Evolutionary conservation across 2,113 vertebrate species (phyloP), one percentile per base, ranked within the genome.

Genomic region (Esox niger): DNA sequence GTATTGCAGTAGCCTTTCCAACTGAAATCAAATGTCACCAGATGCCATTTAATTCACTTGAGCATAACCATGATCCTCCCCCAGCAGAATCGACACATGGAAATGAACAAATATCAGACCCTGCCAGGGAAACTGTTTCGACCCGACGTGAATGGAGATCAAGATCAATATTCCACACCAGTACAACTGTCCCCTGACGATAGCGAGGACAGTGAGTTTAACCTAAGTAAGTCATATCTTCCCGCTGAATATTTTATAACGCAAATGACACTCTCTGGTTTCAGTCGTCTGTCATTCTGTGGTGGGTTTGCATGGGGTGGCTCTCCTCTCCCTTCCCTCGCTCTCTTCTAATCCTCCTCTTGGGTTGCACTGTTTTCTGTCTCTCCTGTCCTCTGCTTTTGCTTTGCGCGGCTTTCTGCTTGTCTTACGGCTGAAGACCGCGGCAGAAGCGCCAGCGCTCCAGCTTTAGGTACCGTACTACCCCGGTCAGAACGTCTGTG

Each of bases 401-500:
- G 87, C 82, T 90, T 88, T 85, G 80, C 6, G 8, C 33, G 31
- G 29, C 58, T 61, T 32, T 25, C 23, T 61, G 59, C 89, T 92
- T 59, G 82, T 89, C 89, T 91, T 91, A 72, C 84, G 86, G 65
- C 73, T 88, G 83, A 92, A 98, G 96, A 95, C 86, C 93, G 94
- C 84, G 80, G 85, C 92, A 92, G 96, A 90, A 98, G 96, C 88
- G 92, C 94, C 94, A 98, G 96, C 86, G 95, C 95, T 85, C 96
- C 96, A 1, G 89, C 90, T 81, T 91, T 98, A 97, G 96, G 96
- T 98, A 98, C 85, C 74, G 94, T 95, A 93, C 84, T 63, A 68
- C 65, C 47, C 21, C 47, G 2, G 6, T 6, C 47, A 52, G 47
- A 52, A 52, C 6, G 11, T n/a, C 20, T 6, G 21, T 52, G 47